Conservation (phyloP, 2,113 vertebrate species). For the Anthoscopus minutus region DNA sequence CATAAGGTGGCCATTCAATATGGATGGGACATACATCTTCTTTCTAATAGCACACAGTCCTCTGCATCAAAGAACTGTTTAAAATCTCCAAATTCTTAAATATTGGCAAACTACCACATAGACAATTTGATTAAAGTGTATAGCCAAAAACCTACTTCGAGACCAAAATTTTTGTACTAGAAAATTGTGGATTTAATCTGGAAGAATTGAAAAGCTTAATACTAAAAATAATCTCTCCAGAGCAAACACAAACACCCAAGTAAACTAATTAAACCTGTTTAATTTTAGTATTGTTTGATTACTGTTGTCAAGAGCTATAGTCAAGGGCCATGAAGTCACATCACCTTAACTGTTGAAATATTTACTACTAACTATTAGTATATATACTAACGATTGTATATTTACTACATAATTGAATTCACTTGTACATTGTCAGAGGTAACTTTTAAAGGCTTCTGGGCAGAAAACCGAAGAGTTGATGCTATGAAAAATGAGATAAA, state of each 20-base stretch:
- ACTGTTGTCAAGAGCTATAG: background rate
- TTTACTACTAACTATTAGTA: too few species aligned
- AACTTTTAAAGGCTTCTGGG: background rate
- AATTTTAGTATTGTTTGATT: background rate
- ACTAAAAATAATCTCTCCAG: slow-evolving; percentile 20
- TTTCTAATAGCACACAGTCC: background rate
- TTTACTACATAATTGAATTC: background rate
- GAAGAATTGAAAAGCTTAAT: background rate
- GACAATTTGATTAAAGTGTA: background rate
- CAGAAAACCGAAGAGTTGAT: background rate
- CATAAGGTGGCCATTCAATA: background rate
- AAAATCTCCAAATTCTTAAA: background rate
- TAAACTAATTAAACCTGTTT: background rate
- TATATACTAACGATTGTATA: too few species aligned
- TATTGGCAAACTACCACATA: background rate
- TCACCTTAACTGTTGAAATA: background rate
- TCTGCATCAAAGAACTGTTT: background rate
- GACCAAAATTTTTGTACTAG: background rate
- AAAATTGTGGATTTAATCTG: background rate
- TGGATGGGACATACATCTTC: background rate
- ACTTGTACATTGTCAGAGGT: background rate
- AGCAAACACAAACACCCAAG: background rate
- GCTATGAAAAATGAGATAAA: background rate
- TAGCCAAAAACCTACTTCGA: background rate
- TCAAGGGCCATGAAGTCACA: background rate